These are phyloP conservation scores for Lamellibrachia luymesi DNA, from an alignment of 1,140 invertebrate genomes.

Conservation along the genomic window DNA sequence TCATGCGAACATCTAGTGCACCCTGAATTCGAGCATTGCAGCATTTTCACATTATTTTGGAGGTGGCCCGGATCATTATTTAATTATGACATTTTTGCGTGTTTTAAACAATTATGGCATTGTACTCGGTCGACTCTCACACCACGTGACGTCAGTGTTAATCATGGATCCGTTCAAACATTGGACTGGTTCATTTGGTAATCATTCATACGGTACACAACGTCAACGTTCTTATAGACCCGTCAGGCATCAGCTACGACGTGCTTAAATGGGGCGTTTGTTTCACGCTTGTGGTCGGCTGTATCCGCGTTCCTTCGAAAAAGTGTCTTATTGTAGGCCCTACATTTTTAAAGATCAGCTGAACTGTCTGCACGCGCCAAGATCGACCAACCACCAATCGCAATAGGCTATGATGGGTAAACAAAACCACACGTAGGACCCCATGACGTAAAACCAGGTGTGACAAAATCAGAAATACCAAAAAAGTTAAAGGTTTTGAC, in stretches of 20 bases:
- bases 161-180: background rate
- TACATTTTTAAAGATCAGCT: too few species aligned
- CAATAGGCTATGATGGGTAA: too few species aligned
- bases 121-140: background rate
- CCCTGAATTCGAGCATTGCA: background rate
- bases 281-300: background rate
- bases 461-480: too few species aligned
- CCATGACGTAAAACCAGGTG: too few species aligned
- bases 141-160: background rate
- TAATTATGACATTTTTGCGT: background rate
- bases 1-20: background rate
- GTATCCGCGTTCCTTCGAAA: background rate
- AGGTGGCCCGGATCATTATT: background rate
- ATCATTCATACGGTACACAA: background rate
- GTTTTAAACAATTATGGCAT: background rate
- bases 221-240: background rate
- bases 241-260: background rate
- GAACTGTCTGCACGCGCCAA: too few species aligned
- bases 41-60: background rate
- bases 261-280: background rate
- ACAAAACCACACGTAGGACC: too few species aligned
- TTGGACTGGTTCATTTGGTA: background rate
- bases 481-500: too few species aligned
- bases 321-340: too few species aligned
- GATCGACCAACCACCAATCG: too few species aligned